Base-by-base conservation (phyloP, 2,888 invertebrate genomes). In the Omphaloscelis lunosa region DNA sequence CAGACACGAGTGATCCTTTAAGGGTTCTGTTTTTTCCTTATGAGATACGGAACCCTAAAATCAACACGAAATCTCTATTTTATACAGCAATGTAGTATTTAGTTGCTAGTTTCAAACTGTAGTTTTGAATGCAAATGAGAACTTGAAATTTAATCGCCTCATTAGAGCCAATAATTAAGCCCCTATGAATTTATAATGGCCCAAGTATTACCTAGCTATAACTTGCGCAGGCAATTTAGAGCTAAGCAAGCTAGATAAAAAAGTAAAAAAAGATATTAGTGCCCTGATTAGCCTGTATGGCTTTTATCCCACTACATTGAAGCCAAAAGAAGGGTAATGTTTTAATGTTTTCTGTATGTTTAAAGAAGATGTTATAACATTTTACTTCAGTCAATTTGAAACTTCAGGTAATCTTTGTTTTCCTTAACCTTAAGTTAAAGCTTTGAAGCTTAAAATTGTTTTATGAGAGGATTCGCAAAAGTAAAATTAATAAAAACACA, bases 101-200 rank as follows among this genome's bases (percentile, higher is more conserved):
- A 56, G 34, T 45, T 56, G 0, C 75, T 53, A 59, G 45, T 67
- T 79, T n/a, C n/a, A 53, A 67, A 69, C 56, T 15, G 20, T 62
- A 51, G 48, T 62, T 72, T 56, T 53, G 9, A 48, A 79, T 79
- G 56, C 72, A 67, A 79, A 79, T 67, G 67, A 48, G 56, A 34
- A 62, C 17, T 79, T 41, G 15, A 34, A 62, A 79, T 67, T 68
- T 45, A 79, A 51, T 72, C 41, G 56, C 62, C 48, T 72, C 39
- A 72, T 79, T 72, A 51, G 23, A 48, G 20, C 69, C 41, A 53
- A 73, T 75, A 56, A 79, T 79, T 67, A 73, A 72, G 23, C 41
- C 58, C 17, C 15, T 65, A 51, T 6, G 51, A 41, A 63, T 20
- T 69, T 65, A 58, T 79, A 79, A 78, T 71, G 71, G 17, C 7